Percentiles rank a stretch among this genome's conserved stretches.
Conservation (phyloP, 2,113 vertebrate genomes). For the Calyptommatus sinebrachiatus region DNA sequence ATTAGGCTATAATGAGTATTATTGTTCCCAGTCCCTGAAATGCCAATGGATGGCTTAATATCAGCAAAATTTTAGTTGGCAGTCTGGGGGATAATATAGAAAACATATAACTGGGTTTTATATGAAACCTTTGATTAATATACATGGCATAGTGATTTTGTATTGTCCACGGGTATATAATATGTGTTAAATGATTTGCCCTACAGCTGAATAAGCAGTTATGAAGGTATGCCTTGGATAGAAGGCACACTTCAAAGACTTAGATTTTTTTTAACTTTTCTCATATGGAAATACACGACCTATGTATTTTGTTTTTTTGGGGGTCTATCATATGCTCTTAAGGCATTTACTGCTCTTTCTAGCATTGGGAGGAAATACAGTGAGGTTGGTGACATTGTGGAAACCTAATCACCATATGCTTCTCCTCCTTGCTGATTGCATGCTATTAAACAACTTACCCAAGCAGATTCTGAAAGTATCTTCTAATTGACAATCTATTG, state of each 20-base stretch:
- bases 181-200: conserved; percentile 69
- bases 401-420: conserved; percentile 47
- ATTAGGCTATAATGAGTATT: conserved; percentile 65
- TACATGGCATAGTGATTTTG: conserved; percentile 55
- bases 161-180: conserved; percentile 66
- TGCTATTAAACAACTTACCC: conserved; percentile 38
- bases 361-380: conserved; percentile 34
- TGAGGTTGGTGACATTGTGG: conserved; percentile 37
- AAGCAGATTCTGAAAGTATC: conserved; percentile 51
- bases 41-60: conserved; percentile 66
- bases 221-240: conserved; percentile 68
- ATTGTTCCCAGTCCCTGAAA: conserved; percentile 64
- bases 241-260: conserved; percentile 68
- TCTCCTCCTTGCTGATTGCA: conserved; percentile 45
- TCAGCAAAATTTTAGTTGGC: conserved; percentile 75
- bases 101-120: conserved; percentile 71
- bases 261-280: conserved; percentile 51
- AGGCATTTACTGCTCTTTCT: conserved; percentile 67
- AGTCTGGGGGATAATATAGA: conserved; percentile 67
- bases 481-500: conserved; percentile 54
- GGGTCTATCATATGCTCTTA: conserved; percentile 60
- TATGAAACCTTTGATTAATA: conserved; percentile 67
- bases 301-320: conserved; percentile 71
- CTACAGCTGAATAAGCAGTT: conserved; percentile 43
- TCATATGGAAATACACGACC: conserved; percentile 64